Evolutionary conservation across 2,113 vertebrate species (phyloP), one percentile per base, ranked within the genome.

Genomic region (Mixornis gularis): DNA sequence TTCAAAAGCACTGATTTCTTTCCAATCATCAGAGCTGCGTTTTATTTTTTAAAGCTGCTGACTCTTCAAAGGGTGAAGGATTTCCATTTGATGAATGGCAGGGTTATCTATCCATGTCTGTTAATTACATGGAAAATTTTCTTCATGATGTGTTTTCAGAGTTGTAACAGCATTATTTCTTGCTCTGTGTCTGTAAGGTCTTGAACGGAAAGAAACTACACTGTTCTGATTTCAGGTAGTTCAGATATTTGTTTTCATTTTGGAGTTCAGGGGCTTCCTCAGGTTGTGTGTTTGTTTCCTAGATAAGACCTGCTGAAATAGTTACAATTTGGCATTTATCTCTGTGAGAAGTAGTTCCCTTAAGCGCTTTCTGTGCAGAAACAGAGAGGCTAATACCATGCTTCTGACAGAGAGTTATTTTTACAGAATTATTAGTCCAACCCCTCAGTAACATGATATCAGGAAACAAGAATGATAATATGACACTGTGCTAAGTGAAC

Each of bases 391-490:
- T 90, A 71, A 86, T 85, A 62, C 41, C 25, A 4, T 71, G 69
- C 69, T 34, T 84, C 56, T 88, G 72, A 72, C 49, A 69, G 52
- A 85, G 52, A 29, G 85, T 64, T 93, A 84, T 94, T 95, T 95
- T 95, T 90, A 80, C 17, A 29, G 53, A 56, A 81, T 91, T 89
- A 85, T 68, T 86, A 71, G 80, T 86, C 48, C 83, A 74, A 17
- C 32, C 18, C 22, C 58, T 88, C 56, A 76, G 88, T 66, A 93
- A 90, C 36, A 20, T 12, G 83, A 17, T 92, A 74, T 25, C 79
- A 88, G 82, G 93, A 79, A 95, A 56, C 56, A 89, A 34, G 80
- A 90, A 72, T 40, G 80, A 86, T 70, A 64, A 71, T 79, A 70
- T 79, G 79, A 88, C 83, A 58, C 79, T 79, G 60, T 73, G 76